Conservation (phyloP, 2,113 vertebrate species). For the Amazona vittata region DNA sequence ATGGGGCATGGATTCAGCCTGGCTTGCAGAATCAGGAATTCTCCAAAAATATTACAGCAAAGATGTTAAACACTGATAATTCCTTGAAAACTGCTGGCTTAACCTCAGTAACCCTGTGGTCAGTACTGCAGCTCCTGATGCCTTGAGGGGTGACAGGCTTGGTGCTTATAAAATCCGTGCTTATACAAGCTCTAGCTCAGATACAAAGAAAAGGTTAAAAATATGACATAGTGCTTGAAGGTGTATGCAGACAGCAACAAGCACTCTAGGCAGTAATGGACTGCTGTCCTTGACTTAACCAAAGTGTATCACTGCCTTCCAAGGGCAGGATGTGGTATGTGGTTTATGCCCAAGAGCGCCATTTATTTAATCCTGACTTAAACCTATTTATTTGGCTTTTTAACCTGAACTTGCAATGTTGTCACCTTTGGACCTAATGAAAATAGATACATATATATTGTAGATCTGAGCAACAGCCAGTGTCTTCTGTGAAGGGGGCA, state of each 20-base stretch:
- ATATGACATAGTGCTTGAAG: neutral
- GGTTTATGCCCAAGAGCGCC: neutral
- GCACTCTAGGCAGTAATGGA: neutral
- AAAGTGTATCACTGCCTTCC: neutral
- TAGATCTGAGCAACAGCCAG: neutral
- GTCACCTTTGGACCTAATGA: neutral
- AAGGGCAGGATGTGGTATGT: neutral
- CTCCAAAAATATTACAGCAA: neutral
- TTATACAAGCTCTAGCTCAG: neutral
- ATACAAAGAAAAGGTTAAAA: neutral
- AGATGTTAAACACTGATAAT: neutral
- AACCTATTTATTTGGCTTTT: neutral
- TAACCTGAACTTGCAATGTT: neutral
- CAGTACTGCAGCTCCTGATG: neutral
- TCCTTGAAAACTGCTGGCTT: neutral
- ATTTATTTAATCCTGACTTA: neutral
- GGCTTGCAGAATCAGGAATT: neutral
- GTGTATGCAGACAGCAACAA: neutral
- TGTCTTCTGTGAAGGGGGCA: neutral
- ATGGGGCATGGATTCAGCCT: neutral
- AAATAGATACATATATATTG: neutral
- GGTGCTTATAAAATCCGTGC: neutral
- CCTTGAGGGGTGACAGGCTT: neutral
- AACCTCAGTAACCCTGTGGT: neutral
- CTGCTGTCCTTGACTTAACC: neutral